phyloP scores from a whole-genome alignment of 2,113 vertebrate species.

The Psittacara wagleri region DNA sequence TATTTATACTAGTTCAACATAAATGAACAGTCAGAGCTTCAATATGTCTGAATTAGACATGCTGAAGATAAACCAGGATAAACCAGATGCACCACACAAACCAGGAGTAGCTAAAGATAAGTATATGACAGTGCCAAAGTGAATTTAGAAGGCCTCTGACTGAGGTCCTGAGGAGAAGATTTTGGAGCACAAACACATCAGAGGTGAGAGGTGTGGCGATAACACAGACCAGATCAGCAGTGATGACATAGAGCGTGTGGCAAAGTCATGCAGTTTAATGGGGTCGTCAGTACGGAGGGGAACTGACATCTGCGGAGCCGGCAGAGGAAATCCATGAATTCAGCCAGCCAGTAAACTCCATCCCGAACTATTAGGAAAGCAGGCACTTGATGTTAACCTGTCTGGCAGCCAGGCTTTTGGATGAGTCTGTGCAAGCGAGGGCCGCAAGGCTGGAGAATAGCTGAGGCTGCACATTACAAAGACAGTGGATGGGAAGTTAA shows the following conservation, averaged over 20 bases:
- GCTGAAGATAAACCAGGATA: no score
- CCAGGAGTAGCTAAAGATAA: background rate
- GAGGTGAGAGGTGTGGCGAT: background rate
- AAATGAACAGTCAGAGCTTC: background rate
- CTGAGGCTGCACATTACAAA: background rate
- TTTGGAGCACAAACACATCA: background rate
- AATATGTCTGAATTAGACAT: background rate
- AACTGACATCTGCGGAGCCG: background rate
- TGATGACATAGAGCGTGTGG: accelerated
- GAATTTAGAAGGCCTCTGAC: background rate
- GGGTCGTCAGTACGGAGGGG: background rate
- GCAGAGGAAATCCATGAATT: background rate
- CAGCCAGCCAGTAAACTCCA: background rate
- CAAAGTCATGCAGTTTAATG: background rate
- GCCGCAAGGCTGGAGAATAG: background rate
- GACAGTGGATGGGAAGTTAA: background rate
- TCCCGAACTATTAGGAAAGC: background rate
- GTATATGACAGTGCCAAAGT: background rate
- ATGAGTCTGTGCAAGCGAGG: background rate
- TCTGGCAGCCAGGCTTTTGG: background rate
- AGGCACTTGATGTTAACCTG: background rate
- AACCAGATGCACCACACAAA: background rate
- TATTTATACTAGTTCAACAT: background rate
- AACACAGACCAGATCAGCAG: accelerated
- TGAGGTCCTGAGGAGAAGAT: background rate